Evolutionary conservation across 1,140 invertebrate genomes (phyloP), one percentile per base, ranked within the genome.

Genomic region (Trachelipus rathkii): DNA sequence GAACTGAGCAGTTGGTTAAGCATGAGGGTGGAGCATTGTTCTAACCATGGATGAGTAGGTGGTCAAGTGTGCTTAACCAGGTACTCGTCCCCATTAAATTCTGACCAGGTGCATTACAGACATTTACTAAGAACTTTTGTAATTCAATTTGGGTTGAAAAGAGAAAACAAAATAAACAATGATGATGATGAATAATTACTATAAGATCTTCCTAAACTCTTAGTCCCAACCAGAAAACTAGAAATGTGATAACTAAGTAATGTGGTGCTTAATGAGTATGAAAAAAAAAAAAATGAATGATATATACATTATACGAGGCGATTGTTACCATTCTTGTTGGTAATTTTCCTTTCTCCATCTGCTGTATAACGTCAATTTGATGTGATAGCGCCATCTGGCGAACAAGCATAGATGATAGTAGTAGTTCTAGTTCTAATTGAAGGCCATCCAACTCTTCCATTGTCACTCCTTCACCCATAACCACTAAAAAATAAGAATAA

Each of bases 391-490:
- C 89, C 80, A 92, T 87, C 78, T 90, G 89, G 60, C 95, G 86
- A 2, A 95, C 87, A 0, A 93, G 92, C 44, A 92, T 91, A 67
- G 91, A 91, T 0, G 93, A 93, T 11, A 96, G 86, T 44, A 97
- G 84, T 60, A 90, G 90, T 85, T 97, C 95, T n/a, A 97, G 84
- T 84, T 97, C 95, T 66, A 91, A 83, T 83, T 97, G 95, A 11
- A 97, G 85, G 0, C 88, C 87, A 84, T 96, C 94, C 13, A 97
- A 85, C 84, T 97, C 94, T 79, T 96, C 94, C 84, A 92, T 90
- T 23, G 79, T 46, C 15, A 80, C 77, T 8, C 79, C 80, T 23
- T 79, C 78, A 19, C 44, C 77, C 76, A 74, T 77, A 23, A 76
- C 67, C 73, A 77, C 76, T 79, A 68, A 33, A n/a, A n/a, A n/a